phyloP scores from a whole-genome alignment of 2,888 invertebrate genomes.

The Timema cristinae region DNA sequence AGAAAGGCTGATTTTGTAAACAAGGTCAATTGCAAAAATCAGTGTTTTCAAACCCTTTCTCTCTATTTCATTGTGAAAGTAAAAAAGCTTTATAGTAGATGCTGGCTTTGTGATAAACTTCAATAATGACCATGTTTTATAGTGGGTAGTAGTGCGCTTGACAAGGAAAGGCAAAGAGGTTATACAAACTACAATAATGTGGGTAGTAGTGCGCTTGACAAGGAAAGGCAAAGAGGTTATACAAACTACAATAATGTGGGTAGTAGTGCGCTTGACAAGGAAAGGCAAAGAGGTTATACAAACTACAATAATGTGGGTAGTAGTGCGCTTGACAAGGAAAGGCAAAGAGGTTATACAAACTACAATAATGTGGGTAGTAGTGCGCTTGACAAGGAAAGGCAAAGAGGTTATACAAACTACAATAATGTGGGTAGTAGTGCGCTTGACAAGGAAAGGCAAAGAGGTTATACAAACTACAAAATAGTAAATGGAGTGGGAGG shows the following conservation, averaged over 20 bases:
- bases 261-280: conserved; percentile 9
- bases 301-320: conserved; percentile 11
- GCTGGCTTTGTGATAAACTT: conserved; percentile 16
- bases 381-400: conserved; percentile 10
- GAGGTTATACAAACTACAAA: no score
- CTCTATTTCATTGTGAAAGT: conserved; percentile 12
- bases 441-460: conserved; percentile 12
- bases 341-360: conserved; percentile 17
- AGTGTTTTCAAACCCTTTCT: conserved; percentile 12
- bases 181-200: conserved; percentile 15
- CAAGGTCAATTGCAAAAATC: conserved; percentile 15
- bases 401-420: conserved; percentile 16
- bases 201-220: conserved; percentile 7
- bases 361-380: conserved; percentile 11
- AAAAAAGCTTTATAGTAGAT: neutral
- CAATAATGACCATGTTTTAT: conserved; percentile 14
- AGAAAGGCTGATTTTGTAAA: conserved; percentile 15
- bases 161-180: conserved; percentile 15
- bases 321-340: conserved; percentile 10
- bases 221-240: conserved; percentile 15
- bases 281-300: conserved; percentile 16
- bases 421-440: conserved; percentile 11
- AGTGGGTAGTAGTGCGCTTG: conserved; percentile 4
- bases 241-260: conserved; percentile 13
- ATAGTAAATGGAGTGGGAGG: no score